phyloP scores from a whole-genome alignment of 2,888 invertebrate genomes.

The Campoplex nolae region DNA sequence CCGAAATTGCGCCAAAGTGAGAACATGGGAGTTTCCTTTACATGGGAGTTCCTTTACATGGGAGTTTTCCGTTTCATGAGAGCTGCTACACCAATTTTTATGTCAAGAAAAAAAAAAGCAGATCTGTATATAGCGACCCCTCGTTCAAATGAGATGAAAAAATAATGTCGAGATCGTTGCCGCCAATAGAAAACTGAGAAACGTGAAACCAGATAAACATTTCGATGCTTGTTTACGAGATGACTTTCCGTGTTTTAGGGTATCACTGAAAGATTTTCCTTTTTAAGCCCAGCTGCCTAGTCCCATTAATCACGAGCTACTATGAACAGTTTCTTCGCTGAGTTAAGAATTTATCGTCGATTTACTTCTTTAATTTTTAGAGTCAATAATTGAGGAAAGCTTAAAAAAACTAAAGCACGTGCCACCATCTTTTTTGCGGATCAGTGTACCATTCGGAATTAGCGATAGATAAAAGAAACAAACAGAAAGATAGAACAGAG shows the following conservation, averaged over 20 bases:
- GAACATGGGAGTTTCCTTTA: conserved; percentile 57
- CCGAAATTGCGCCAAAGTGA: conserved; percentile 76
- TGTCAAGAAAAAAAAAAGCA: conserved; percentile 31
- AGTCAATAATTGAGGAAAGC: too few species aligned
- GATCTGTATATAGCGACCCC: background rate
- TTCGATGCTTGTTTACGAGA: background rate
- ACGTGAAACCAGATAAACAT: background rate
- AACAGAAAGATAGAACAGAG: too few species aligned
- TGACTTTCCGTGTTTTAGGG: too few species aligned
- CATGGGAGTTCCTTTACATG: conserved; percentile 43
- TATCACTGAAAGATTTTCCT: too few species aligned
- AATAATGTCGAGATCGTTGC: conserved; percentile 28
- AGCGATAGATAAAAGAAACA: too few species aligned
- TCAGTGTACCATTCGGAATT: too few species aligned
- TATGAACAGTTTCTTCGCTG: background rate
- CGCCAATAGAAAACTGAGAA: conserved; percentile 20
- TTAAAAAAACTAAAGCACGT: too few species aligned
- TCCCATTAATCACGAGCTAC: conserved; percentile 42
- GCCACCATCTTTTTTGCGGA: too few species aligned
- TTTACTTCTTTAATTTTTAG: too few species aligned
- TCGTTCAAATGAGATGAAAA: too few species aligned
- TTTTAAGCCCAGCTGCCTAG: conserved; percentile 51
- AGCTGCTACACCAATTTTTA: too few species aligned
- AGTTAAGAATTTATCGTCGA: too few species aligned
- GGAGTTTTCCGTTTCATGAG: conserved; percentile 32